A percentile compares a stretch with the other conserved stretches of the same genome.
Conservation (phyloP, 1,140 invertebrate genomes). For the Carposina sasakii region DNA sequence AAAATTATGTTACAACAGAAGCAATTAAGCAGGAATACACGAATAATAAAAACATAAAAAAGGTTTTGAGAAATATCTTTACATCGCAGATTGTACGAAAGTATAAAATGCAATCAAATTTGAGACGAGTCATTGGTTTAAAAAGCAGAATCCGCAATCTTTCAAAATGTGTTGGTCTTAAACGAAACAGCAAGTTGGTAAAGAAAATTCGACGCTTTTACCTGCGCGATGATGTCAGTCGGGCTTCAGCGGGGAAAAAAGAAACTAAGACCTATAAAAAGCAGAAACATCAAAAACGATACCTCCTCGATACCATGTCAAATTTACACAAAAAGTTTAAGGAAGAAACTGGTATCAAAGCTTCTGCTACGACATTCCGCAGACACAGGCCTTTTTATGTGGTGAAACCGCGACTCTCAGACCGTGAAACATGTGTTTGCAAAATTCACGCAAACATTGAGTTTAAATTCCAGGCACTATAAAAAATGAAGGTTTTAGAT, state of each 20-base stretch:
- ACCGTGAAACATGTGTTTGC: conserved; percentile 22
- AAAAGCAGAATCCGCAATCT: too few relatives aligned
- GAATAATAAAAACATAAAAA: too few relatives aligned
- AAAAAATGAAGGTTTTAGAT: conserved; percentile 7
- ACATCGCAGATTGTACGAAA: too few relatives aligned
- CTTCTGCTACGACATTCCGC: conserved; percentile 14
- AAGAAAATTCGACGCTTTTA: too few relatives aligned
- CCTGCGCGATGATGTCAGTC: conserved; percentile 18
- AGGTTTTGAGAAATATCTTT: too few relatives aligned
- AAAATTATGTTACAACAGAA: too few relatives aligned
- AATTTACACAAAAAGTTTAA: conserved; percentile 19
- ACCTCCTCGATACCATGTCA: conserved; percentile 13
- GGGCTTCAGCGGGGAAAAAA: conserved; percentile 21
- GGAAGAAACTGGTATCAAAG: conserved; percentile 12
- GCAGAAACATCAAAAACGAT: conserved; percentile 19
- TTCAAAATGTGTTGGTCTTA: too few relatives aligned
- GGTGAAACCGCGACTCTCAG: conserved; percentile 9
- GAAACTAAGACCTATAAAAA: conserved; percentile 18
- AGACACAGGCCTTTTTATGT: conserved; percentile 22
- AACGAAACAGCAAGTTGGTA: too few relatives aligned
- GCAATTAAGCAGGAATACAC: too few relatives aligned
- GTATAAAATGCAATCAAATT: too few relatives aligned
- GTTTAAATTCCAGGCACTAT: conserved; percentile 10
- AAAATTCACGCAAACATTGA: conserved; percentile 18
- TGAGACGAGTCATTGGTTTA: too few relatives aligned